Base-by-base conservation (phyloP, 1,140 invertebrate genomes). In the Hylaeus volcanicus region DNA sequence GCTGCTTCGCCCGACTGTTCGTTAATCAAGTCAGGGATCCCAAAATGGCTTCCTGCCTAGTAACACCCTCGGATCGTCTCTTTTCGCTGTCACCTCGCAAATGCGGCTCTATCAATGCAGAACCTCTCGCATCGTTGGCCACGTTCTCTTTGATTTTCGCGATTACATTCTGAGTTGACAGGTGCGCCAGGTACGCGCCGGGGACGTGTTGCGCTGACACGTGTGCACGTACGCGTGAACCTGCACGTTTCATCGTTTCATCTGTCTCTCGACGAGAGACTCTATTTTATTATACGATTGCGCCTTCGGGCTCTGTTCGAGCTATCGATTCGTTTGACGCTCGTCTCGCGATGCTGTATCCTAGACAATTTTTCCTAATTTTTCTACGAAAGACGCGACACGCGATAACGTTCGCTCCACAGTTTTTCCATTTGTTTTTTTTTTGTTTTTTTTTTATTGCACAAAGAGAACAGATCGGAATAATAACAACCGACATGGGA, bases 31-130 rank as follows among this genome's bases (percentile, higher is more conserved):
- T 81, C 81, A 79, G 80, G 80, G 39, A 77, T 53, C 84, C 73
- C 86, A 85, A 86, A 79, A 89, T 89, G 88, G 88, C 88, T 89
- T 89, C 88, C 86, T 87, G 83, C 88, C 88, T 89, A 89, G 88
- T 89, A 89, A 89, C 88, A 89, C 88, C 88, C 88, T 86, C 83
- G 75, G 78, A 85, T 86, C 56, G 61, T 64, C 78, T 81, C 83
- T 85, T 75, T 74, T 73, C 77, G 81, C 80, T 86, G 82, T 88
- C 88, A 89, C 73, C 81, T 84, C 72, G 77, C 81, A 88, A 86
- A 88, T 82, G 58, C 68, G 71, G 82, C 81, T 81, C 81, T 71
- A 74, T 69, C 81, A 64, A 70, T 76, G 79, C 75, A 74, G 75
- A 85, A 84, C 74, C 71, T 81, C 63, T 83, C 84, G 84, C 81